Base-by-base conservation (phyloP, 2,113 vertebrate species). In the Vulpes lagopus region DNA sequence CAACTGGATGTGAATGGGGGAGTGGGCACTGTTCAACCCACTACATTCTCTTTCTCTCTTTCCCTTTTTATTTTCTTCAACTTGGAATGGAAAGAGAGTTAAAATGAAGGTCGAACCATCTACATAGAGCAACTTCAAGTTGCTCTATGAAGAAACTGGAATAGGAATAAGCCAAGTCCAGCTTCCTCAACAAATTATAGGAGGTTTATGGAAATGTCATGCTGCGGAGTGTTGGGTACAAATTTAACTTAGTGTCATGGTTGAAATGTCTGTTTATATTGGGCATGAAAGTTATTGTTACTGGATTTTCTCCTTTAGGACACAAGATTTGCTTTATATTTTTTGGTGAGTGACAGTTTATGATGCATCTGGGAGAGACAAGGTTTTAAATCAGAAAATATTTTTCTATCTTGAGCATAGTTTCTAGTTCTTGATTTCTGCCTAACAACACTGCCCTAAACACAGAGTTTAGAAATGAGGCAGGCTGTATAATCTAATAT, bases 371-470 rank as follows among this genome's bases (percentile, higher is more conserved):
- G 5, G 22, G 35, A 78, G 10, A 64, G 23, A 74, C 0, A 1
- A 14, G 12, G 0, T 85, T 95, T 95, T 93, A 81, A 94, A 89
- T 73, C 1, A 83, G 74, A 62, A 91, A 85, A 11, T 38, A 30
- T 84, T 96, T 59, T 32, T 97, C 12, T 59, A 1, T 53, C 6
- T 74, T 81, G 43, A 32, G 8, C 20, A 62, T 62, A 69, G n/a
- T 35, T 87, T 76, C 7, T 60, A 83, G 51, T 35, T 80, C 15
- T 95, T 92, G 30, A 79, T 95, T 88, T 95, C 59, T 90, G 57
- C 43, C 30, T 96, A 84, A 62, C 57, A 90, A 43, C 5, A 49
- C 1, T 49, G 38, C 84, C 9, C 60, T 81, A 95, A 67, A 65
- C 23, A 67, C 15, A 57, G 4, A 97, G 51, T 89, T 95, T 89